These are phyloP conservation scores for Ernsta delagoae DNA, from an alignment of 2,888 invertebrate genomes.

Conservation along the genomic window DNA sequence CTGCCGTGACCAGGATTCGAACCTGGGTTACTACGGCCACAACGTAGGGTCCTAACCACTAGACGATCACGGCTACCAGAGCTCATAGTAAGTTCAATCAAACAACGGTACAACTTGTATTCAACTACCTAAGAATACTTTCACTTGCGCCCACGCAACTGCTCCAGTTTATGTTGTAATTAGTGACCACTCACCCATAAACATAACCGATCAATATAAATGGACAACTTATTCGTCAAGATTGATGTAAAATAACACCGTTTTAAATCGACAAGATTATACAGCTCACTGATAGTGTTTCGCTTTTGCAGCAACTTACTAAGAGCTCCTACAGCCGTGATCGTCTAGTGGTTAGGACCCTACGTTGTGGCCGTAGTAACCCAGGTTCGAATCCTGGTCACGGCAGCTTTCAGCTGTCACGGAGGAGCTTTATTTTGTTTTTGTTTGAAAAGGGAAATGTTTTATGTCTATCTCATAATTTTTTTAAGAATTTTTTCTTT, in stretches of 20 bases:
- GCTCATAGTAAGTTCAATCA: background rate
- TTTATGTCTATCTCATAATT: background rate
- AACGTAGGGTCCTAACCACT: constrained; percentile 91
- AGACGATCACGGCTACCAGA: constrained; percentile 84
- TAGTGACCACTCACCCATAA: constrained; percentile 27
- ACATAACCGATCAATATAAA: constrained; percentile 8
- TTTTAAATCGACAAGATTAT: constrained; percentile 11
- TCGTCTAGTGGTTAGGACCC: constrained; percentile 91
- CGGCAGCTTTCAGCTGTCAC: constrained; percentile 54
- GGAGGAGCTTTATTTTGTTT: constrained; percentile 13
- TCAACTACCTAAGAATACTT: background rate
- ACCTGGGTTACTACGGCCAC: constrained; percentile 92
- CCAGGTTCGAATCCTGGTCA: constrained; percentile 89
- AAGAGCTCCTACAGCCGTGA: constrained; percentile 63
- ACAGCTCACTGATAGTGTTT: background rate
- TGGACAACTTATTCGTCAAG: background rate
- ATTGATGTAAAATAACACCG: background rate
- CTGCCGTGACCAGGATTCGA: constrained; percentile 86
- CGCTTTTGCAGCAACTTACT: background rate
- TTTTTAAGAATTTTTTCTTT: background rate
- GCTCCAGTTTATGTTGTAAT: constrained; percentile 17
- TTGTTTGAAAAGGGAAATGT: background rate
- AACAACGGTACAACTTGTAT: constrained; percentile 6
- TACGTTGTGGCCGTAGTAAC: constrained; percentile 92
- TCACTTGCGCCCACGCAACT: constrained; percentile 20